A percentile compares a stretch with the other conserved stretches of the same genome.
Evolutionary conservation across 1,140 invertebrate species (phyloP).

Genomic region (Amyelois transitella): DNA sequence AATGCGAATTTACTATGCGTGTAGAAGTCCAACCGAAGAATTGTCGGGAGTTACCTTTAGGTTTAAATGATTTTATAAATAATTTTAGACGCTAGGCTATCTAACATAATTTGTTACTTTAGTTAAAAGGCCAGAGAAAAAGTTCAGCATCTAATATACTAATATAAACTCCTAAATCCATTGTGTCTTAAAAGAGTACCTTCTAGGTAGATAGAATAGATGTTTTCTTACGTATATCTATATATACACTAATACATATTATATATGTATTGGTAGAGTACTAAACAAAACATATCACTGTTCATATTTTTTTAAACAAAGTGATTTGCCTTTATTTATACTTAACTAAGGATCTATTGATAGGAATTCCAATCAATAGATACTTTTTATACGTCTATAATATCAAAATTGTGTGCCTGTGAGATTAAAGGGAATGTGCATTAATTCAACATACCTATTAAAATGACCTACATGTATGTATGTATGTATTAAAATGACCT

Average conservation of each 20-base stretch:
- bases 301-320: conserved; percentile 5
- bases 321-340: conserved; percentile 9
- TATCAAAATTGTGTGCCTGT: neutral
- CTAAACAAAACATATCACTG: conserved; percentile 45
- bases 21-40: conserved; percentile 17
- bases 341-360: neutral
- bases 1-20: neutral
- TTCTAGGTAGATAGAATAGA: conserved; percentile 57
- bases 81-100: conserved; percentile 57
- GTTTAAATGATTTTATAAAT: conserved; percentile 67
- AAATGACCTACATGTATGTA: too few species aligned
- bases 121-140: conserved; percentile 57
- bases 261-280: conserved; percentile 17
- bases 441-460: neutral
- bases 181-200: conserved; percentile 70
- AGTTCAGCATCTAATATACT: conserved; percentile 65
- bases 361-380: neutral
- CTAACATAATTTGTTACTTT: conserved; percentile 63
- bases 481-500: too few species aligned
- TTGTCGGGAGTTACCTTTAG: conserved; percentile 70
- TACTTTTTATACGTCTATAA: neutral
- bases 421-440: neutral
- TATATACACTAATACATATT: conserved; percentile 23
- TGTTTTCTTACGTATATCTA: conserved; percentile 23
- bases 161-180: conserved; percentile 33